These are phyloP conservation scores for Tetramorium parvispinum DNA, from an alignment of 1,140 invertebrate species.

Conservation along the genomic window DNA sequence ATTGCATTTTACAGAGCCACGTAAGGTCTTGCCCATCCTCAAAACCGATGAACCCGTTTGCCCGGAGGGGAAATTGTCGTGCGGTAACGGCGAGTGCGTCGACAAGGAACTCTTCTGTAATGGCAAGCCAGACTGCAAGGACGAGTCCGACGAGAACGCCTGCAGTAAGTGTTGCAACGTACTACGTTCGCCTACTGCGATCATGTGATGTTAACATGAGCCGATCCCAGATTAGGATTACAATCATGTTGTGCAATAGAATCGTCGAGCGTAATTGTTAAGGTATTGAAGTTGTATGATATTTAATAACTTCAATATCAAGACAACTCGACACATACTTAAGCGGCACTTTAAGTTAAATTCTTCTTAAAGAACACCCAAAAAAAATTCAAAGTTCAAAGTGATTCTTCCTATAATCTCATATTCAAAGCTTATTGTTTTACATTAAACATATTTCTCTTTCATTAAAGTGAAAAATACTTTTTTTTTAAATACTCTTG, in stretches of 20 bases:
- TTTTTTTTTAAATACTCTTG: too few relatives aligned
- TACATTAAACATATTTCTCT: too few relatives aligned
- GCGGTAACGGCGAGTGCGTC: constrained; percentile 95
- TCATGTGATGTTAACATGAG: not conserved
- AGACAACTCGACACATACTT: too few relatives aligned
- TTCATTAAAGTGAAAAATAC: too few relatives aligned
- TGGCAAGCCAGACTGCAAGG: constrained; percentile 95
- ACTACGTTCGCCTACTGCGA: not conserved
- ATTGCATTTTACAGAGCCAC: constrained; percentile 90
- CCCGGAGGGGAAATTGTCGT: constrained; percentile 94
- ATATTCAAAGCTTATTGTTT: too few relatives aligned
- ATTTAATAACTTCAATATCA: too few relatives aligned
- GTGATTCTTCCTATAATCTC: too few relatives aligned
- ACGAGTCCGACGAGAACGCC: constrained; percentile 97
- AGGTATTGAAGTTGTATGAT: not conserved
- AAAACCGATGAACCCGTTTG: constrained; percentile 97
- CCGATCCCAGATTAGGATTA: not conserved
- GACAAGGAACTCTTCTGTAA: constrained; percentile 97
- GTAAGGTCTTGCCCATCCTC: constrained; percentile 94
- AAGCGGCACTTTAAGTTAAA: too few relatives aligned
- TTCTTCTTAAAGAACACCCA: too few relatives aligned
- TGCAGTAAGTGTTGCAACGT: constrained; percentile 91
- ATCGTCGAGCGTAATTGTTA: not conserved
- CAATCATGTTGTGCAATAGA: not conserved
- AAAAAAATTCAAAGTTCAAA: too few relatives aligned